These are phyloP conservation scores for Cacatua alba DNA, from an alignment of 2,113 vertebrate species.

Conservation along the genomic window DNA sequence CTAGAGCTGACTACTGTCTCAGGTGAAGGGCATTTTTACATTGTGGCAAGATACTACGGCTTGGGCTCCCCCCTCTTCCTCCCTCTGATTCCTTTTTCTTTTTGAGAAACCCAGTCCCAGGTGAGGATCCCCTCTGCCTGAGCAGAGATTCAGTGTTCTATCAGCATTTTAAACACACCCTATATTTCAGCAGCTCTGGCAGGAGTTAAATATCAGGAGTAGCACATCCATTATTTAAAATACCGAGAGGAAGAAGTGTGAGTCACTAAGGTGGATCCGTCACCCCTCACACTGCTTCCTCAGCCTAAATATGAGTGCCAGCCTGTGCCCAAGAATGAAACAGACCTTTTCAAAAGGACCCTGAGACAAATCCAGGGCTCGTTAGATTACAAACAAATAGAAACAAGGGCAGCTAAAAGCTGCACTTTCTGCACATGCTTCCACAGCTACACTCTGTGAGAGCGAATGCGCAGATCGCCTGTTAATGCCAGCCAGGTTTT, in stretches of 20 bases:
- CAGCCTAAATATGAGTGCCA: neutral
- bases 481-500: neutral
- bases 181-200: neutral
- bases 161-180: neutral
- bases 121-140: neutral
- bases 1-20: neutral
- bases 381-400: neutral
- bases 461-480: fast-evolving
- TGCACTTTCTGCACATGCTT: neutral
- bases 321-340: neutral
- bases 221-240: slow-evolving; percentile 34
- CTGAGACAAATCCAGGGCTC: neutral
- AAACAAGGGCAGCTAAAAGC: neutral
- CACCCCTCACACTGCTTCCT: slow-evolving; percentile 15
- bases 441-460: neutral
- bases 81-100: neutral
- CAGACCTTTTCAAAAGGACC: neutral
- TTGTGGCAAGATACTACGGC: neutral
- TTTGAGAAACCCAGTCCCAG: neutral
- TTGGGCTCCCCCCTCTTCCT: neutral
- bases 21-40: neutral
- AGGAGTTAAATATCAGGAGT: slow-evolving; percentile 20
- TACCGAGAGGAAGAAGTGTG: neutral
- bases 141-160: neutral
- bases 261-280: slow-evolving; percentile 6